Evolutionary conservation across 2,113 vertebrate species (phyloP).

Genomic region (Budorcas taxicolor): DNA sequence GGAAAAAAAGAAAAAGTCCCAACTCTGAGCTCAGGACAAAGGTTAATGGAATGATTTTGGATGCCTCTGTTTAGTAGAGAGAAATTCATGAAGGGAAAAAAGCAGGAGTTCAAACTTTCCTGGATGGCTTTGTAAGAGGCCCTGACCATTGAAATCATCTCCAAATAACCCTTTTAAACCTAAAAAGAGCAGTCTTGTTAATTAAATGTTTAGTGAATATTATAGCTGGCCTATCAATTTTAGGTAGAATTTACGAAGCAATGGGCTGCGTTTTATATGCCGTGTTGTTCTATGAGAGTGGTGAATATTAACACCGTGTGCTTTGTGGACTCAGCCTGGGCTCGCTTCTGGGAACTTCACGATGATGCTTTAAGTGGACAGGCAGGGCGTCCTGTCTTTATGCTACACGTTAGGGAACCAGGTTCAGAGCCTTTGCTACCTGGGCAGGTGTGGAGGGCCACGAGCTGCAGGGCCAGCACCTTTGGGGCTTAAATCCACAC

Average conservation of each 20-base stretch:
- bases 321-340: not conserved
- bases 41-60: not conserved
- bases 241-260: slow-evolving; percentile 44
- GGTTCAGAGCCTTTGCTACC: not conserved
- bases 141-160: not conserved
- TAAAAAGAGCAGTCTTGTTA: slow-evolving; percentile 36
- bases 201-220: slow-evolving; percentile 57
- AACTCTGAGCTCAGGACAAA: not conserved
- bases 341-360: not conserved
- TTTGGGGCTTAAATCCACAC: not conserved
- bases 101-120: not conserved
- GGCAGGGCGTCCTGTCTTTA: not conserved
- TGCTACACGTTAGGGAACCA: not conserved
- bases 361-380: not conserved
- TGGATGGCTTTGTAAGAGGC: not conserved
- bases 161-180: slow-evolving; percentile 32
- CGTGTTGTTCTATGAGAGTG: not conserved
- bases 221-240: slow-evolving; percentile 41
- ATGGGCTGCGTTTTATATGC: slow-evolving; percentile 7
- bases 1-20: not conserved
- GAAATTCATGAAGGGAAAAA: not conserved
- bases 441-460: not conserved
- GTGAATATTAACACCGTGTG: not conserved
- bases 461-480: not conserved
- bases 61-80: not conserved